These are phyloP conservation scores for Fabriciana adippe DNA, from an alignment of 2,888 invertebrate genomes.

Conservation along the genomic window DNA sequence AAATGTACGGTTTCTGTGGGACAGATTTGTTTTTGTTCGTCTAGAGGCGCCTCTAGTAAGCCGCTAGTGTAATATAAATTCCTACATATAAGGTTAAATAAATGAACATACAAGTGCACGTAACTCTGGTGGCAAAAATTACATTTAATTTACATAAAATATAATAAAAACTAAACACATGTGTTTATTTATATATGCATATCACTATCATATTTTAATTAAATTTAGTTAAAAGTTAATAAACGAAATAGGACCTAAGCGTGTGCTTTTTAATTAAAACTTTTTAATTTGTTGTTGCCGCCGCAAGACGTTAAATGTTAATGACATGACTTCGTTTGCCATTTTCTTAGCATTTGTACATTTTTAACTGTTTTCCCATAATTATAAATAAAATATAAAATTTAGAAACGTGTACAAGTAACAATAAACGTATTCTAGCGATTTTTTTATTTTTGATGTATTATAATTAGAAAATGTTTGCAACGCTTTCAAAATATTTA, in stretches of 20 bases:
- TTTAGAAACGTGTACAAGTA: too few species aligned
- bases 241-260: constrained; percentile 15
- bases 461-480: background rate
- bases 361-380: background rate
- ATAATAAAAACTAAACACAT: too few species aligned
- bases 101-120: too few species aligned
- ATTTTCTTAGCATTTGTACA: constrained; percentile 14
- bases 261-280: constrained; percentile 36
- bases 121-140: too few species aligned
- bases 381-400: too few species aligned
- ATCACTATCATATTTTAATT: constrained; percentile 1
- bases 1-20: too few species aligned
- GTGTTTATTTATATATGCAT: too few species aligned
- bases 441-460: background rate
- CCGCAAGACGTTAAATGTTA: constrained; percentile 21
- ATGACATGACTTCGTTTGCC: constrained; percentile 17
- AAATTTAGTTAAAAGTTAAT: background rate
- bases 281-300: constrained; percentile 32
- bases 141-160: too few species aligned
- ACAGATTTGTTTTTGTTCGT: too few species aligned
- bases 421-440: background rate
- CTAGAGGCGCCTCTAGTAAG: too few species aligned
- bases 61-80: too few species aligned
- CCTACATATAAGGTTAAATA: too few species aligned
- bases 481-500: constrained; percentile 21